phyloP scores from a whole-genome alignment of 2,113 vertebrate genomes.

The Harpagus bidentatus region DNA sequence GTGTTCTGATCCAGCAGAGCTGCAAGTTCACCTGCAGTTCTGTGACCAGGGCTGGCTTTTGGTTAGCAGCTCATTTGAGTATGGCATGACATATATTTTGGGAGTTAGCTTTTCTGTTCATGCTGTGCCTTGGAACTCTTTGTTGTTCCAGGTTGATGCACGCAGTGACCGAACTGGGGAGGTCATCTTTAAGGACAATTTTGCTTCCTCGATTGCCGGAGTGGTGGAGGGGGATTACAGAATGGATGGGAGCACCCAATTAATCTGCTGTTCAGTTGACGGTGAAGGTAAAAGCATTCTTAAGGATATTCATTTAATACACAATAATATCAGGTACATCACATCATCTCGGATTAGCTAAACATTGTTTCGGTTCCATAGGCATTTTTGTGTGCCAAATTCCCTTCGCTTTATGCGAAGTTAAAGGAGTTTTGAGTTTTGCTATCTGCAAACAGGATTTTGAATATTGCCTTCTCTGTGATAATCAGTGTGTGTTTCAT shows the following conservation, averaged over 20 bases:
- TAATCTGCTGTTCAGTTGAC: slow-evolving; percentile 93
- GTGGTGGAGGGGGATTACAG: slow-evolving; percentile 95
- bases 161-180: slow-evolving; percentile 95
- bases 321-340: not conserved
- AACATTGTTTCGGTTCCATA: not conserved
- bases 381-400: not conserved
- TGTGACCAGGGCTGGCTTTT: not conserved
- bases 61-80: not conserved
- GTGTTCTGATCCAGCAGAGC: not conserved
- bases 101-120: not conserved
- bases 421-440: not conserved
- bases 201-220: slow-evolving; percentile 89
- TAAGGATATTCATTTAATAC: not conserved
- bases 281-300: slow-evolving; percentile 86
- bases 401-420: not conserved
- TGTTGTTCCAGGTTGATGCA: slow-evolving; percentile 85
- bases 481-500: not conserved
- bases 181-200: slow-evolving; percentile 98
- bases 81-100: not conserved
- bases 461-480: not conserved
- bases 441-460: not conserved
- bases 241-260: slow-evolving; percentile 90
- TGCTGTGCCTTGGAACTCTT: not conserved
- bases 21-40: not conserved
- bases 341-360: not conserved